Percentiles rank a stretch among this genome's conserved stretches.
Evolutionary conservation across 1,140 invertebrate species (phyloP).

Genomic region (Ceratitis capitata): DNA sequence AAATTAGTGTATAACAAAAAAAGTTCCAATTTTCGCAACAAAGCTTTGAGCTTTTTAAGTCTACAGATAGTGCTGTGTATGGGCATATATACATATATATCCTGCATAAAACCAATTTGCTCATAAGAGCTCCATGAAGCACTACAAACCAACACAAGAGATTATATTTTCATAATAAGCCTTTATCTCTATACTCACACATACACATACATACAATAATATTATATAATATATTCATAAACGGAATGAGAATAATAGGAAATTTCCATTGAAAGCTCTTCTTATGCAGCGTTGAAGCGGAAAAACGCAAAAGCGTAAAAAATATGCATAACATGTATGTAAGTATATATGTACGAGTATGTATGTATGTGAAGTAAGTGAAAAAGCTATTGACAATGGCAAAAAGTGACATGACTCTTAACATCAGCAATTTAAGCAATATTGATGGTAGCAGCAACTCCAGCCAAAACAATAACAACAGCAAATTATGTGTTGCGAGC

Average conservation of each 20-base stretch:
- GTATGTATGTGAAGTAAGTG: too few species aligned
- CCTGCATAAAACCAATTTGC: neutral
- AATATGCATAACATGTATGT: neutral
- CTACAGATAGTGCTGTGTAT: too few species aligned
- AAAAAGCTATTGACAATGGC: neutral
- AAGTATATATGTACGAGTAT: too few species aligned
- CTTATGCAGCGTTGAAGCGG: slow-evolving; percentile 6
- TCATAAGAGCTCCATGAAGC: neutral
- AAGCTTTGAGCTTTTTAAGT: too few species aligned
- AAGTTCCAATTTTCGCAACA: too few species aligned
- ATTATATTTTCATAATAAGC: neutral
- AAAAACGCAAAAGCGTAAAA: neutral
- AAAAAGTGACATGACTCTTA: slow-evolving; percentile 2
- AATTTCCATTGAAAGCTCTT: neutral
- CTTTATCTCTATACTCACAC: neutral
- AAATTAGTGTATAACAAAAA: neutral
- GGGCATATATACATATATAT: too few species aligned
- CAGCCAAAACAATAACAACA: neutral
- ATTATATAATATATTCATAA: neutral
- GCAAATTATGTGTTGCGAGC: neutral
- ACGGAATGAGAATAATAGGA: neutral
- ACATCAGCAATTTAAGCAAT: neutral
- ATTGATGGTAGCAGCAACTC: neutral
- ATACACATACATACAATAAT: neutral
- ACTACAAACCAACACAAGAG: neutral